Base-by-base conservation (phyloP, 2,888 invertebrate genomes). In the Yponomeuta malinellus region DNA sequence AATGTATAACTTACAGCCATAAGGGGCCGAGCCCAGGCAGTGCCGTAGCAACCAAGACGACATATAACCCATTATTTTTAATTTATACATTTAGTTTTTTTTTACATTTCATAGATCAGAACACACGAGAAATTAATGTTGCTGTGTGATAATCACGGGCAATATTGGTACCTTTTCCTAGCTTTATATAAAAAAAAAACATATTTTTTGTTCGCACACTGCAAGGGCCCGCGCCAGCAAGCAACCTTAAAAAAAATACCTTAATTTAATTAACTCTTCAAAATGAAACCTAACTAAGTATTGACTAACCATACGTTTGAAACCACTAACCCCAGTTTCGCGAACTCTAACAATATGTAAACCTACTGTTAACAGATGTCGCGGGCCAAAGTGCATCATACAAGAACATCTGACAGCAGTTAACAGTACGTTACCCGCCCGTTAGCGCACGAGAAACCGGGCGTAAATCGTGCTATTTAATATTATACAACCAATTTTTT, bases 1-100 rank as follows among this genome's bases (percentile, higher is more conserved):
- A 88, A 86, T 85, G 87, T 90, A 86, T 90, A 90, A 89, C 89
- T 90, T 90, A 92, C 90, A 92, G 91, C 90, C 90, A 87, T 83
- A 83, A 78, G 77, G 78, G 76, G 80, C 79, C 74, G 76, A 79
- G 74, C 78, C 81, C 74, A 73, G 73, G 74, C 70, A 71, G 73
- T 71, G 33, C 63, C 43, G 68, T 8, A 10, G 5, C 31, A 70
- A 63, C 63, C 63, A 5, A 70, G 63, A 63, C 4, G 23, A 23
- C 23, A 23, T 23, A 43, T 63, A 68, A 48, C 23, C 12, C 70
- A 37, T 63, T 10, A 5, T 70, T 70, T 63, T 33, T 33, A 1
- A 33, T 33, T 70, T 63, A n/a, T 37, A 69, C 69, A 69, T 48
- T 29, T 23, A 15, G 66, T 33, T 33, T 68, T 37, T 31, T 37